Evolutionary conservation across 2,888 invertebrate genomes (phyloP), one percentile per base, ranked within the genome.

Genomic region (Phaonia tiefii): DNA sequence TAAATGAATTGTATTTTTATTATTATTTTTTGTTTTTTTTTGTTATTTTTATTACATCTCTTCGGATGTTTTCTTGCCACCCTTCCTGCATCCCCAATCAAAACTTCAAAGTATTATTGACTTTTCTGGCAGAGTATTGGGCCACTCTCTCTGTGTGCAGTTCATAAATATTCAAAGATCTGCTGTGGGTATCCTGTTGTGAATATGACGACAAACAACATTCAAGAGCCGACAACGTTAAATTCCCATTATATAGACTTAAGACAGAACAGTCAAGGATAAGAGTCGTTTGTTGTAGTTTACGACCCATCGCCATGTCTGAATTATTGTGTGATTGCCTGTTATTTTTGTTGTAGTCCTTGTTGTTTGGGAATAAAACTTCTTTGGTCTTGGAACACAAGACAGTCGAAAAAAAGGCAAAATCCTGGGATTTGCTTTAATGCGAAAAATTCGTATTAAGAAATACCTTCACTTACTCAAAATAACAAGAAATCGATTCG

Each of bases 1-100:
- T 63, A 63, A 63, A 42, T 42, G 63, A 63, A 63, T 63, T 63
- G 63, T 42, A 42, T 63, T 63, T 63, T 63, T 63, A 63, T 63
- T 58, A 58, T 58, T 49, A 15, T 49, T 49, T 51, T 63, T 58
- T 49, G 7, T 49, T 49, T 51, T 63, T 63, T 63, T 63, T 63
- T 22, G 15, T 4, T 10, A 56, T 42, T 13, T 17, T 15, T 39
- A 17, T 22, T n/a, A 8, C 26, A 56, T 51, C 51, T 26, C n/a
- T n/a, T 44, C 8, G 3, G 31, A 3, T 8, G 31, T 31, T 31
- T 31, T 31, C 31, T 31, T 31, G 3, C 3, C 31, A 5, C 31
- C 8, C 31, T 31, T n/a, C n/a, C 11, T 11, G 44, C n/a, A 39
- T 39, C 10, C 10, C 39, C n/a, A n/a, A n/a, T n/a, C n/a, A n/a